Percentiles rank a stretch among this genome's conserved stretches.
Evolutionary conservation across 2,797 vertebrate genomes (phyloP).

Genomic region (Enteromius trimaculatus): DNA sequence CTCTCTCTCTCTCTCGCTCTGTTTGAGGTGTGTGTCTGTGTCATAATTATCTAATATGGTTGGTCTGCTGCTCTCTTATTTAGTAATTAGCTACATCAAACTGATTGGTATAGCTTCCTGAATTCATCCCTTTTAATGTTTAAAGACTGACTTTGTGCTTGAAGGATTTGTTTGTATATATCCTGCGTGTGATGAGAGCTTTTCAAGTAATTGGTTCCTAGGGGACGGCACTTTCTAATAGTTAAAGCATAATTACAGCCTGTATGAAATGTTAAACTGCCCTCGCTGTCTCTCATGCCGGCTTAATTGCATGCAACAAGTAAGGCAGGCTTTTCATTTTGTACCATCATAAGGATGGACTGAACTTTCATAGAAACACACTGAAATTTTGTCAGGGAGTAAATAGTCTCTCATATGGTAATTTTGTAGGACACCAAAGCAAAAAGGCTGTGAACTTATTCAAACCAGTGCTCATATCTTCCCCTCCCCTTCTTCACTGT

Average conservation of each 20-base stretch:
- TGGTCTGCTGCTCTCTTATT: conserved; percentile 92
- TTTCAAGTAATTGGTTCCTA: conserved; percentile 99
- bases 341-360: conserved; percentile 87
- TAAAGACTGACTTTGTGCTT: conserved; percentile 99
- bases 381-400: conserved; percentile 87
- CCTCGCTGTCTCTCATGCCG: conserved; percentile 86
- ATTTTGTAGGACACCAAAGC: conserved; percentile 86
- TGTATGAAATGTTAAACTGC: conserved; percentile 96
- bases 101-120: conserved; percentile 94
- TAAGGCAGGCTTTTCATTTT: conserved; percentile 90
- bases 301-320: conserved; percentile 99
- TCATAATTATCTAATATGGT: conserved; percentile 95
- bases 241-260: conserved; percentile 98
- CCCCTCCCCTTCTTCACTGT: conserved; percentile 59
- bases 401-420: conserved; percentile 91
- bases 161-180: conserved; percentile 99
- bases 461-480: conserved; percentile 69
- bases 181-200: conserved; percentile 94
- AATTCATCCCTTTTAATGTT: conserved; percentile 93
- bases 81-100: conserved; percentile 92
- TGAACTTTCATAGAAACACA: conserved; percentile 88
- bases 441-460: conserved; percentile 77
- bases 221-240: conserved; percentile 95
- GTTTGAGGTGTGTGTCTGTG: conserved; percentile 83
- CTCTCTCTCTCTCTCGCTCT: conserved; percentile 28